Conservation (phyloP, 2,797 vertebrate species). For the Sebastes jordani region DNA sequence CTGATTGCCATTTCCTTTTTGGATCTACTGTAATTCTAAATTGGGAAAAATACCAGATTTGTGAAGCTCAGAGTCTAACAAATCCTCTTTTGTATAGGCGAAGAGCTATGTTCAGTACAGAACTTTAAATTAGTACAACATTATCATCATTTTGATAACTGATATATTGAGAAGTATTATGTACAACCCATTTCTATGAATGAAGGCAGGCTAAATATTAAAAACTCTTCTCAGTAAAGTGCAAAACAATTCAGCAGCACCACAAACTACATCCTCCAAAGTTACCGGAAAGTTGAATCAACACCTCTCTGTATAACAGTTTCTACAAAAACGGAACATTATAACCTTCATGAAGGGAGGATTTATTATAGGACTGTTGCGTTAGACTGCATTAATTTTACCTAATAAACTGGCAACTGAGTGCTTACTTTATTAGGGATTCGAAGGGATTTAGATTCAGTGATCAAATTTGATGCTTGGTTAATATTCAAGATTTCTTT, state of each 20-base stretch:
- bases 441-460: neutral
- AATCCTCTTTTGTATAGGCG: neutral
- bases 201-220: neutral
- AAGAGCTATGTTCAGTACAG: too few relatives aligned
- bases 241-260: too few relatives aligned
- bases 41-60: neutral
- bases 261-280: too few relatives aligned
- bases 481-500: neutral
- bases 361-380: neutral
- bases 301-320: neutral
- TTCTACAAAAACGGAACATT: neutral
- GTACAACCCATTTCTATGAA: neutral
- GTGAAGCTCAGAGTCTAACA: neutral
- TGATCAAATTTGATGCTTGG: neutral
- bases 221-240: too few relatives aligned
- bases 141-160: neutral
- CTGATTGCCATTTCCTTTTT: neutral
- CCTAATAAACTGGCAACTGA: neutral
- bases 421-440: neutral
- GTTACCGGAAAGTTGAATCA: too few relatives aligned
- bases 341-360: neutral
- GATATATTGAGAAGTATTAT: neutral
- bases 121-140: neutral
- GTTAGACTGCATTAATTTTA: too few relatives aligned
- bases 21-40: neutral